Evolutionary conservation across 2,888 invertebrate species (phyloP), one percentile per base, ranked within the genome.

Genomic region (Willowsia nigromaculata): DNA sequence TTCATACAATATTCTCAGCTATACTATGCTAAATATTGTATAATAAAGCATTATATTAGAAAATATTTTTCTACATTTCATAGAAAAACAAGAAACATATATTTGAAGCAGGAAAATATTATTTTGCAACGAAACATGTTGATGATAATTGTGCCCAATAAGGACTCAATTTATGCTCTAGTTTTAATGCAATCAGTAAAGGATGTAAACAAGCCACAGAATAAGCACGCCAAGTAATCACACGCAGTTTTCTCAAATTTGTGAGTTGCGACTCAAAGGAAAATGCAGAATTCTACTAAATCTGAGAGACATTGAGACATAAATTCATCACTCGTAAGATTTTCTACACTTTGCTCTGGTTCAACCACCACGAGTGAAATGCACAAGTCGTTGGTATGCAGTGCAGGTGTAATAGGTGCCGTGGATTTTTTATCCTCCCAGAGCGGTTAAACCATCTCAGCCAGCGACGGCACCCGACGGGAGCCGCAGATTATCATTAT

Each of bases 401-500:
- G 33, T 30, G 5, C 65, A 71, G 43, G 71, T n/a, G n/a, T n/a
- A n/a, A n/a, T 71, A 71, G 18, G 43, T 43, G 43, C 18, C 47
- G 33, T 53, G 30, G 13, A 37, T 78, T 53, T 53, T 33, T 18
- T 65, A 1, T 65, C 33, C 6, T 13, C 37, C 9, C 15, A 65
- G 22, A 65, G 33, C 33, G n/a, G 5, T 4, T 27, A 15, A 53
- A 53, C 53, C 78, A 22, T 33, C 3, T 47, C 65, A 82, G 82
- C 30, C 37, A 59, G 40, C 68, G 83, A 68, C 85, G 56, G 56
- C 85, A 85, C 85, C 85, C 85, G 85, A 85, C 85, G 78, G 85
- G 85, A 85, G 85, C 85, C 85, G 53, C 33, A 85, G 15, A 85
- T 85, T 85, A 85, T 78, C 85, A 85, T 78, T 62, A 78, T 78